Evolutionary conservation across 2,888 invertebrate genomes (phyloP), one percentile per base, ranked within the genome.

Genomic region (Ochropacha duplaris): DNA sequence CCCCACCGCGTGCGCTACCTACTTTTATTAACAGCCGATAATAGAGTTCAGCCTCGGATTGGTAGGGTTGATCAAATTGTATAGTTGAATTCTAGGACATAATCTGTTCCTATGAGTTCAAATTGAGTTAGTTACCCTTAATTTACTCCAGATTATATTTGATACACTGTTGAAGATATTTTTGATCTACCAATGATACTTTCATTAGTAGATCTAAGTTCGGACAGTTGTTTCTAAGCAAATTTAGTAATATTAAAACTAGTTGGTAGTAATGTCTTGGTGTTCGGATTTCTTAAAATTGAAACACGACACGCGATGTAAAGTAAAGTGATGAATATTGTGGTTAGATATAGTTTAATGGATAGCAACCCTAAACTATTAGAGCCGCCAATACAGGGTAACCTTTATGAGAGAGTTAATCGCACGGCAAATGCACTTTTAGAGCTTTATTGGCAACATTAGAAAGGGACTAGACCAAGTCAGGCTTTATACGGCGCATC

Each of bases 381-480:
- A 55, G 49, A 57, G 24, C 31, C 51, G 28, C 34, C 24, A 51
- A 24, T 51, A 28, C 44, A 31, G 59, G 56, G 58, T 55, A 58
- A 64, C 70, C 57, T 66, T 69, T 69, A 69, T 60, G 58, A 69
- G 55, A 58, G 64, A 68, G 69, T 75, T 76, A 81, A 84, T 81
- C 78, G 77, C 73, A 74, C 74, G 74, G 78, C 77, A 84, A 83
- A 85, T 82, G 81, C 79, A 81, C 80, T 84, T 83, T 83, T 78
- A 82, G 79, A 84, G 78, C 78, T 87, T 87, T 87, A 87, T 86
- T 83, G 79, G 82, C 74, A 78, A 83, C 81, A 87, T 89, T 87
- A 88, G 86, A 84, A 83, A 79, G 76, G 78, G 74, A 79, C 78
- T 76, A 77, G 72, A 63, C 74, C 76, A 71, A 72, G 74, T 78